Percentiles rank a stretch among this genome's conserved stretches.
Evolutionary conservation across 2,797 vertebrate species (phyloP).

Genomic region (Labroides dimidiatus): DNA sequence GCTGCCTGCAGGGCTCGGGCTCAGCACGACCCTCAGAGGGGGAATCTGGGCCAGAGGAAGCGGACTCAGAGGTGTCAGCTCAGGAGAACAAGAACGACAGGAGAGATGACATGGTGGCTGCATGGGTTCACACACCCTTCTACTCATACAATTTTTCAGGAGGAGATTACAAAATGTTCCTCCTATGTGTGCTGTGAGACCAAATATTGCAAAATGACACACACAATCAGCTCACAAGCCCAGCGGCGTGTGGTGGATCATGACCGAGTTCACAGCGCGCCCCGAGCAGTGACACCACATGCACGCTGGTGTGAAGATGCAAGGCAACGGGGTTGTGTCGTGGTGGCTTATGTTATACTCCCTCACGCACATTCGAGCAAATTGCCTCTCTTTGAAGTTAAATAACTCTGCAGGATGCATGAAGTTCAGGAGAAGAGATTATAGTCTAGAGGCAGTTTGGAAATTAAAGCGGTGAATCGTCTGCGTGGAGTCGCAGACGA

Average conservation of each 20-base stretch:
- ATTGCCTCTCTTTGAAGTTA: constrained; percentile 39
- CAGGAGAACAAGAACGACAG: constrained; percentile 41
- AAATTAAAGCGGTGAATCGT: constrained; percentile 48
- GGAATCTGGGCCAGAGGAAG: constrained; percentile 60
- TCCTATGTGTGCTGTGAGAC: neutral
- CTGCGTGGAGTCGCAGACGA: constrained; percentile 44
- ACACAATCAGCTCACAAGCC: constrained; percentile 28
- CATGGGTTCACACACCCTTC: constrained; percentile 34
- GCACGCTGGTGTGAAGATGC: constrained; percentile 35
- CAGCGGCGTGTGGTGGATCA: constrained; percentile 30
- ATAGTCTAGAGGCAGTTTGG: constrained; percentile 39
- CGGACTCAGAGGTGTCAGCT: constrained; percentile 47
- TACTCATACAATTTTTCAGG: constrained; percentile 34
- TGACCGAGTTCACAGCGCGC: constrained; percentile 43
- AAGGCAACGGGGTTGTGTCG: constrained; percentile 13
- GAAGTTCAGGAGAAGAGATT: constrained; percentile 52
- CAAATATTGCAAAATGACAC: constrained; percentile 44
- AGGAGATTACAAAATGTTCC: constrained; percentile 45
- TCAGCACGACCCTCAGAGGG: constrained; percentile 43
- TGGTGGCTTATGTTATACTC: constrained; percentile 14
- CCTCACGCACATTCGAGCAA: constrained; percentile 28
- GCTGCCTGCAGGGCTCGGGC: constrained; percentile 52
- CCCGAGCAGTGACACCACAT: constrained; percentile 40
- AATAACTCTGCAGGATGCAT: constrained; percentile 47
- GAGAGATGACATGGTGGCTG: constrained; percentile 34